phyloP scores from a whole-genome alignment of 2,797 vertebrate genomes.

The Phylloscopus collybita region DNA sequence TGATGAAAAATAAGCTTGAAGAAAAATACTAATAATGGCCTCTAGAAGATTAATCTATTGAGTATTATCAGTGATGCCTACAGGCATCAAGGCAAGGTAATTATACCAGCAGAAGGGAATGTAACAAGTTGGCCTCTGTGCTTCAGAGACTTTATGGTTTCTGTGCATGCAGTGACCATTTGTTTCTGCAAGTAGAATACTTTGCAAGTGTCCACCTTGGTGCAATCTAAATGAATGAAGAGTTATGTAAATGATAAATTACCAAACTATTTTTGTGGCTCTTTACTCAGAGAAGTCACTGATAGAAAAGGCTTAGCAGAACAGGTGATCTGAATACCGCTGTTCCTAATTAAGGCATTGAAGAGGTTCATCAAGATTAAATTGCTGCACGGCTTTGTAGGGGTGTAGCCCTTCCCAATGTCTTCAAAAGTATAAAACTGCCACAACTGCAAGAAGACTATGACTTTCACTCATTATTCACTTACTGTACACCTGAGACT shows the following conservation, averaged over 20 bases:
- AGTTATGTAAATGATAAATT: not conserved
- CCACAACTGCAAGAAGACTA: not conserved
- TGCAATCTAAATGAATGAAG: not conserved
- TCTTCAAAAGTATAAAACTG: not conserved
- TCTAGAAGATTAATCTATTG: not conserved
- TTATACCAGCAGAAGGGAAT: not conserved
- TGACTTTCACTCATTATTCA: not conserved
- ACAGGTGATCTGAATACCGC: not conserved
- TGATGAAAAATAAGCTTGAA: not conserved
- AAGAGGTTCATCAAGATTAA: not conserved
- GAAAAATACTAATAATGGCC: not conserved
- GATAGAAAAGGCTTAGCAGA: not conserved
- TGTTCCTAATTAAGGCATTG: not conserved
- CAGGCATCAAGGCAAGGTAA: not conserved
- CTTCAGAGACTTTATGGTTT: not conserved
- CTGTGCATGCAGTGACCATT: not conserved
- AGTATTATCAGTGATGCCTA: not conserved
- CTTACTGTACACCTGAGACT: not conserved
- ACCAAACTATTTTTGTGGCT: not conserved
- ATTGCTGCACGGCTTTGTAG: not conserved
- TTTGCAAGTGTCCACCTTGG: not conserved
- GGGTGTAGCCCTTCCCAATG: not conserved
- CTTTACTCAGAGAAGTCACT: not conserved
- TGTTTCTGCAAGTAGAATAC: not conserved
- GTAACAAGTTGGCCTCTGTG: not conserved